Percentiles rank a stretch among this genome's conserved stretches.
phyloP scores from a whole-genome alignment of 2,888 invertebrate species.

The Agrilus cyanescens region DNA sequence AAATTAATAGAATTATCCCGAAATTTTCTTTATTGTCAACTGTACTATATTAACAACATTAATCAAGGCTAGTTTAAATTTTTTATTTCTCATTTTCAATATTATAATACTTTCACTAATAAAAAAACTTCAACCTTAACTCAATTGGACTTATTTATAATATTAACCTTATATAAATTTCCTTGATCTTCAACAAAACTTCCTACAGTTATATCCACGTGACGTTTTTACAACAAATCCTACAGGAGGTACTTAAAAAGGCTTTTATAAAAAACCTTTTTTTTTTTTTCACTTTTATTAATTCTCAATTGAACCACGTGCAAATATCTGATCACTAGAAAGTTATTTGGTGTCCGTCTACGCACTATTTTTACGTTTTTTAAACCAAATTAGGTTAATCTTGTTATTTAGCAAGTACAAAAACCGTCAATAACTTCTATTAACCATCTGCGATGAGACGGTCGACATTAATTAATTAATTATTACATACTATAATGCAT shows the following conservation, averaged over 20 bases:
- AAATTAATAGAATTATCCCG: slow-evolving; percentile 27
- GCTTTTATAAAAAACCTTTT: background rate
- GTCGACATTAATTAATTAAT: too few species aligned
- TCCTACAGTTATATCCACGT: slow-evolving; percentile 26
- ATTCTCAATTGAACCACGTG: too few species aligned
- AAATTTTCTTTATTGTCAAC: slow-evolving; percentile 39
- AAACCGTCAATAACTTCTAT: too few species aligned
- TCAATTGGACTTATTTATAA: slow-evolving; percentile 33
- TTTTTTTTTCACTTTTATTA: too few species aligned
- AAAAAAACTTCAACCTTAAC: slow-evolving; percentile 36
- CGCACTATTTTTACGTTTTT: too few species aligned
- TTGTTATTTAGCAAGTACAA: too few species aligned
- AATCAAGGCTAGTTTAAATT: slow-evolving; percentile 37
- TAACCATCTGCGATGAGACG: too few species aligned
- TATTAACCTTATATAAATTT: slow-evolving; percentile 33
- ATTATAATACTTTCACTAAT: slow-evolving; percentile 39
- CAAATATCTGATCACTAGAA: too few species aligned
- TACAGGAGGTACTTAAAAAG: slow-evolving; percentile 1
- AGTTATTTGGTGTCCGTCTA: too few species aligned
- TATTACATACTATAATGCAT: too few species aligned
- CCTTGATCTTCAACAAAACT: slow-evolving; percentile 32
- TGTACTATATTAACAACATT: slow-evolving; percentile 37
- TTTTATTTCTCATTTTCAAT: slow-evolving; percentile 38
- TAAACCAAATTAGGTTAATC: too few species aligned
- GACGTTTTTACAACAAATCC: slow-evolving; percentile 33